Conservation (phyloP, 64 coral and sea anemone genomes). For the Actinia tenebrosa region DNA sequence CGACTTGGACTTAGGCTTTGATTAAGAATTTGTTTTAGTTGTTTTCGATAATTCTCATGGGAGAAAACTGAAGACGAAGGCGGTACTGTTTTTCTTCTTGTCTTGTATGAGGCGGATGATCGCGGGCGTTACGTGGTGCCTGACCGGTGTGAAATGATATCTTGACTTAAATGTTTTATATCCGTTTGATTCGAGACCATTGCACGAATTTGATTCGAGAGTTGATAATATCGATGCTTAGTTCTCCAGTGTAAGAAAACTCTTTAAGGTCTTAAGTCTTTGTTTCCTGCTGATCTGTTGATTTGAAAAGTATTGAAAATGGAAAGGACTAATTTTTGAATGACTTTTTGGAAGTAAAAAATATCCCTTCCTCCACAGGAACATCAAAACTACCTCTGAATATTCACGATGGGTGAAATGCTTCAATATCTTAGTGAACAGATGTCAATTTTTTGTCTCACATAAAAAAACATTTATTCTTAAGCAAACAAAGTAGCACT, state of each 20-base stretch:
- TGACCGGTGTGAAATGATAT: constrained; percentile 16
- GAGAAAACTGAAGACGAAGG: background rate
- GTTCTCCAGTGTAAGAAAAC: constrained; percentile 12
- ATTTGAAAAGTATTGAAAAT: background rate
- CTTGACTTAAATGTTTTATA: constrained; percentile 16
- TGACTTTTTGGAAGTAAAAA: background rate
- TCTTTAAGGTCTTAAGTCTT: constrained; percentile 27
- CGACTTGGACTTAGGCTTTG: background rate
- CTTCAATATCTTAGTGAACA: constrained; percentile 4
- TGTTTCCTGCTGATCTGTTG: constrained; percentile 1
- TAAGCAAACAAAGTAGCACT: background rate
- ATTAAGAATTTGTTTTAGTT: constrained; percentile 15
- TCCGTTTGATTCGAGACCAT: constrained; percentile 25
- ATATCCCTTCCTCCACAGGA: background rate
- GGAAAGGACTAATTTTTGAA: background rate
- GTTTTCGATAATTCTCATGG: constrained; percentile 4
- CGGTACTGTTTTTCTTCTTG: background rate
- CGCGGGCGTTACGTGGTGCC: background rate
- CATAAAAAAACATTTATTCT: background rate
- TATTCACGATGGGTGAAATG: background rate
- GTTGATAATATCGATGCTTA: constrained; percentile 12
- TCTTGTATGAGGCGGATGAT: background rate
- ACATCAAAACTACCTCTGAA: background rate
- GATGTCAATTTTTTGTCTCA: background rate
- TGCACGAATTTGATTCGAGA: constrained; percentile 20